phyloP scores from a whole-genome alignment of 2,113 vertebrate genomes.

The Mormoops blainvillei region DNA sequence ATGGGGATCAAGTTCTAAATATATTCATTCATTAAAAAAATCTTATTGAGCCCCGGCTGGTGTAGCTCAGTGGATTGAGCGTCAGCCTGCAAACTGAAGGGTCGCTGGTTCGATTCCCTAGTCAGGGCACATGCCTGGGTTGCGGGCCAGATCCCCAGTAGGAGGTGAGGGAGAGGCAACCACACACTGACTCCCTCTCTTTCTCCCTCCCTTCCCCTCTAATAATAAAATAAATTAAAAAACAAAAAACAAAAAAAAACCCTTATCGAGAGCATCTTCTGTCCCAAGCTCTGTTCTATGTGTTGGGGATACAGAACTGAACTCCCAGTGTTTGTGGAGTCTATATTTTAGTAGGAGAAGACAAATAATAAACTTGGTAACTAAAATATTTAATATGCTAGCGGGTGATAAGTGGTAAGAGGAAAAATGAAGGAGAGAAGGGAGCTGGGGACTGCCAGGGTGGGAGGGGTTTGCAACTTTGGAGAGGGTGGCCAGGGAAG shows the following conservation, averaged over 20 bases:
- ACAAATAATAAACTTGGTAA: neutral
- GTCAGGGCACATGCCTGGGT: too few relatives aligned
- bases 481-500: neutral
- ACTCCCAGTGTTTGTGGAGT: neutral
- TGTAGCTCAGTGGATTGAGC: too few relatives aligned
- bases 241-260: too few relatives aligned
- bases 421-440: neutral
- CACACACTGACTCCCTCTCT: too few relatives aligned
- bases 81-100: too few relatives aligned
- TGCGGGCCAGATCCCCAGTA: too few relatives aligned
- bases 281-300: neutral
- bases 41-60: too few relatives aligned
- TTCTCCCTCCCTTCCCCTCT: too few relatives aligned
- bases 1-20: neutral
- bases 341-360: neutral
- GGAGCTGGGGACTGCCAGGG: neutral
- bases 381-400: neutral
- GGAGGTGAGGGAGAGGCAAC: too few relatives aligned
- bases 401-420: neutral
- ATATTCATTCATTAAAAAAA: neutral
- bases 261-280: neutral
- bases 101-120: too few relatives aligned
- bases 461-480: neutral
- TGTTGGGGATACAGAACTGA: neutral
- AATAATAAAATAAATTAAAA: too few relatives aligned